phyloP scores from a whole-genome alignment of 1,140 invertebrate genomes.

The Phenacoccus solenopsis region DNA sequence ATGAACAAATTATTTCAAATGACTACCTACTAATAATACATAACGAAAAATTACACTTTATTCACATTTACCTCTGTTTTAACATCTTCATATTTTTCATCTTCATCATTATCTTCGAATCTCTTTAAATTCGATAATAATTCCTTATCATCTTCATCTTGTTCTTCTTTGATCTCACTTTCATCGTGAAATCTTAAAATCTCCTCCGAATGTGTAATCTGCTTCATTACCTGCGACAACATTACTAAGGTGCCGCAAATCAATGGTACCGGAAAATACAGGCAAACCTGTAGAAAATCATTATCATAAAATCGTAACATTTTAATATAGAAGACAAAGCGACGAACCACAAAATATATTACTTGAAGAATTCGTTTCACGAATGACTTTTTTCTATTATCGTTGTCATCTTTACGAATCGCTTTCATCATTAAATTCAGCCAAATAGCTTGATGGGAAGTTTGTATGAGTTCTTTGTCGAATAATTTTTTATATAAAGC shows the following conservation, averaged over 20 bases:
- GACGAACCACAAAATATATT: conserved; percentile 26
- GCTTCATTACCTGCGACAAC: conserved; percentile 51
- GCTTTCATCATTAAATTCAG: conserved; percentile 80
- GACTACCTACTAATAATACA: too few species aligned
- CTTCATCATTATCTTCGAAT: conserved; percentile 31
- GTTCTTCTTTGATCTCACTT: conserved; percentile 10
- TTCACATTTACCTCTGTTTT: conserved; percentile 19
- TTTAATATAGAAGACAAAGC: not conserved
- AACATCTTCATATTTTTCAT: conserved; percentile 33
- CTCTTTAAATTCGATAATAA: not conserved
- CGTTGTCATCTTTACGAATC: conserved; percentile 61
- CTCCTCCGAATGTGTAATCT: conserved; percentile 21
- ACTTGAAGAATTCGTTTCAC: conserved; percentile 81
- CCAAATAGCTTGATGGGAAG: conserved; percentile 65
- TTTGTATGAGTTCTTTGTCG: conserved; percentile 57
- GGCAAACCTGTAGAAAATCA: conserved; percentile 32
- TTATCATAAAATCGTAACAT: not conserved
- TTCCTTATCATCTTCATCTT: conserved; percentile 14
- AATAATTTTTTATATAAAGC: conserved; percentile 78
- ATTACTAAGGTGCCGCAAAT: conserved; percentile 64
- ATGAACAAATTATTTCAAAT: too few species aligned
- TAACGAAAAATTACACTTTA: too few species aligned
- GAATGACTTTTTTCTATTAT: conserved; percentile 63
- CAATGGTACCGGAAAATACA: conserved; percentile 45
- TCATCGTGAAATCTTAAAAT: conserved; percentile 17